phyloP scores from a whole-genome alignment of 2,113 vertebrate genomes.

The Callopanchax toddi region DNA sequence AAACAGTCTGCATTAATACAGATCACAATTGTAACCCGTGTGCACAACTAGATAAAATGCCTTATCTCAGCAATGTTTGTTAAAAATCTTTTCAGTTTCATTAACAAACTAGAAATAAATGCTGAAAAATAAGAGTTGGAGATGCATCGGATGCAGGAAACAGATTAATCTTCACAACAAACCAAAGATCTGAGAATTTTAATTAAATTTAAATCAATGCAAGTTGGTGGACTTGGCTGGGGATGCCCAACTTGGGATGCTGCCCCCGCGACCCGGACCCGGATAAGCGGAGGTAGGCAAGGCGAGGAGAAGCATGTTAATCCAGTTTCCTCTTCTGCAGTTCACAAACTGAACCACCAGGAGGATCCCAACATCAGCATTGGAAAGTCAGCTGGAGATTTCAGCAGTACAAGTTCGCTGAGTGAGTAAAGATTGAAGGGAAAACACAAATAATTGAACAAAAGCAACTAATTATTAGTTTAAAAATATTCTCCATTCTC shows the following conservation, averaged over 20 bases:
- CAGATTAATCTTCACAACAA: not conserved
- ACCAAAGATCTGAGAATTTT: conserved; percentile 13
- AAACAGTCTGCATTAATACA: not conserved
- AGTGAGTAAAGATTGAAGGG: not conserved
- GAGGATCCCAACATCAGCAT: conserved; percentile 34
- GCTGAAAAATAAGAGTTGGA: not conserved
- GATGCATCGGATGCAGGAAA: not conserved
- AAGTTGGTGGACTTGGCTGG: too few species aligned
- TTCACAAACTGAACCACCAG: conserved; percentile 31
- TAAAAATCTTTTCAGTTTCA: not conserved
- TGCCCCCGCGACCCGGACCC: too few species aligned
- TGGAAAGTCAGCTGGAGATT: too few species aligned
- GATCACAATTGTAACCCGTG: not conserved
- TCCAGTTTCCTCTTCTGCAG: conserved; percentile 16
- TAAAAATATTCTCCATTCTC: too few species aligned
- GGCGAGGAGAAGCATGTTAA: too few species aligned
- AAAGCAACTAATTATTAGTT: too few species aligned
- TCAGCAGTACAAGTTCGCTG: too few species aligned
- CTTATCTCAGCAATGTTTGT: not conserved
- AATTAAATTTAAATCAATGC: too few species aligned
- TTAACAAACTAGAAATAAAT: not conserved
- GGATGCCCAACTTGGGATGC: too few species aligned
- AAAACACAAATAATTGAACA: not conserved
- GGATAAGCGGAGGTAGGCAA: too few species aligned
- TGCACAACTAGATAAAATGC: not conserved